These are phyloP conservation scores for Gasterosteus aculeatus DNA, from an alignment of 2,113 vertebrate species.

Conservation along the genomic window DNA sequence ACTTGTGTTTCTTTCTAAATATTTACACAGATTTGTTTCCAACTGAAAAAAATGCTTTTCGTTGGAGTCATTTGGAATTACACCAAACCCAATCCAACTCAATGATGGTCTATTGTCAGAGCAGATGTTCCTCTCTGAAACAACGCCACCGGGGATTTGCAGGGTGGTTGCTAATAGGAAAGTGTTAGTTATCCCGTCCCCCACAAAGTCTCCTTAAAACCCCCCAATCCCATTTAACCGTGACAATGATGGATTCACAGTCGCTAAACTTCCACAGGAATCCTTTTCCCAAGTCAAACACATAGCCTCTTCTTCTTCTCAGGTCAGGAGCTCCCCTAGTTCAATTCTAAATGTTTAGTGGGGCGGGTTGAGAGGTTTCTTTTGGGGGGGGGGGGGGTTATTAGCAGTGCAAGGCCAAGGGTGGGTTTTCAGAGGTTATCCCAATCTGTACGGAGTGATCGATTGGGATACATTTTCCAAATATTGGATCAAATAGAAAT, in stretches of 20 bases:
- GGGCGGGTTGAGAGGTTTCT: constrained; percentile 43
- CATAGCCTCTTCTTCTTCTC: constrained; percentile 51
- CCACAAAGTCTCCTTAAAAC: constrained; percentile 46
- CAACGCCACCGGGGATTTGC: constrained; percentile 55
- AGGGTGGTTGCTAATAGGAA: constrained; percentile 41
- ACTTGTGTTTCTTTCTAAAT: neutral
- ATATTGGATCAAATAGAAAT: neutral
- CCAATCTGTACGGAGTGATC: constrained; percentile 58
- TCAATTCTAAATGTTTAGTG: constrained; percentile 32
- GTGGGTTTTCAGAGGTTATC: constrained; percentile 58
- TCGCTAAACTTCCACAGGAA: constrained; percentile 69
- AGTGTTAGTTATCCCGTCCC: constrained; percentile 57
- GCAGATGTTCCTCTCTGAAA: constrained; percentile 67
- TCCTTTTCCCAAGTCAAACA: constrained; percentile 61
- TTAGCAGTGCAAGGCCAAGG: constrained; percentile 56
- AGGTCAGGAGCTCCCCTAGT: constrained; percentile 15
- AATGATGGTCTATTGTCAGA: constrained; percentile 47
- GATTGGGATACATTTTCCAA: neutral
- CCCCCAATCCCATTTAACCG: constrained; percentile 52
- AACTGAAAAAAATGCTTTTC: neutral
- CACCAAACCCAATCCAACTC: constrained; percentile 12
- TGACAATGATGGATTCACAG: constrained; percentile 84
- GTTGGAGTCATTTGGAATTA: constrained; percentile 10
- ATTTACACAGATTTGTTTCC: constrained; percentile 3
- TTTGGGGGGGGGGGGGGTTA: constrained; percentile 38